Conservation (phyloP, 2,113 vertebrate species). For the Nestor notabilis region DNA sequence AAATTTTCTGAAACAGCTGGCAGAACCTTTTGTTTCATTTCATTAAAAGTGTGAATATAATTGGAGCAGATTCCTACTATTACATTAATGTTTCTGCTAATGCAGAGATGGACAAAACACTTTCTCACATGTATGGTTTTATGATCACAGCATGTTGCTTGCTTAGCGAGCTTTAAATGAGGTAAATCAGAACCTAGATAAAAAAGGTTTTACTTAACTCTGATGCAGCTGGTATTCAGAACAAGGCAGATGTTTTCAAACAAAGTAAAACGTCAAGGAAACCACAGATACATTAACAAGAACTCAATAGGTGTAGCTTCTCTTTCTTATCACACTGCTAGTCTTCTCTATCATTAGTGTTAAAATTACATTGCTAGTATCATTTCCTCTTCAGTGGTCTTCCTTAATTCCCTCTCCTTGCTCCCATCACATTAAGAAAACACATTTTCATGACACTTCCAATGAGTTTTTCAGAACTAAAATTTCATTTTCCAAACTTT, state of each 20-base stretch:
- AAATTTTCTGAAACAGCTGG: slow-evolving; percentile 55
- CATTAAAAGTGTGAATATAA: slow-evolving; percentile 21
- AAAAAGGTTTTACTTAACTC: not conserved
- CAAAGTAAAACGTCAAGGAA: not conserved
- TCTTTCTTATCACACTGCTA: not conserved
- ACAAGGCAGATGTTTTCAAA: not conserved
- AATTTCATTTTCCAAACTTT: not conserved
- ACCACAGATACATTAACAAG: not conserved
- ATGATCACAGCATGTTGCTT: not conserved
- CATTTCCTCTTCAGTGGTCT: not conserved
- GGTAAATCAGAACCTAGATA: not conserved
- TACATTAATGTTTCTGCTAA: not conserved
- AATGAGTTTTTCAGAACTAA: not conserved
- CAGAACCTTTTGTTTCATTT: slow-evolving; percentile 27
- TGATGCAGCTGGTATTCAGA: not conserved
- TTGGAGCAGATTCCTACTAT: not conserved
- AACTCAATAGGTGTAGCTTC: not conserved
- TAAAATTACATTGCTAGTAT: not conserved
- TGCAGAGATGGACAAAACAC: not conserved
- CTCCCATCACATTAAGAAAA: not conserved
- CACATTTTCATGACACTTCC: not conserved
- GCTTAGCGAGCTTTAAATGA: not conserved
- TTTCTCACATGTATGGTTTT: not conserved
- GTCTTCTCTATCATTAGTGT: not conserved
- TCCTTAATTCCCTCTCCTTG: not conserved